Evolutionary conservation across 2,888 invertebrate species (phyloP).

Genomic region (Amphipoea lucens): DNA sequence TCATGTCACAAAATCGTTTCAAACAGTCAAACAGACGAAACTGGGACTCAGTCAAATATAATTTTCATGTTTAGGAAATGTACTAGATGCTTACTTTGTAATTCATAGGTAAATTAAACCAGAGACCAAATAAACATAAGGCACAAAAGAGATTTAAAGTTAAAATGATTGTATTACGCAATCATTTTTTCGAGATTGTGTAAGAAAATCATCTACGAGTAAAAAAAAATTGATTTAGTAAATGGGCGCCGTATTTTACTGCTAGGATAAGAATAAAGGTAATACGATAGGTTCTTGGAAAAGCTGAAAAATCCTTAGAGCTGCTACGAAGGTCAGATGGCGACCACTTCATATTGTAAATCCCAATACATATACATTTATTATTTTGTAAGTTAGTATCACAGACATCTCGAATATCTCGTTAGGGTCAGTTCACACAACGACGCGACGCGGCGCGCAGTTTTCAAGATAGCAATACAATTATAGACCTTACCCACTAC

Average conservation of each 20-base stretch:
- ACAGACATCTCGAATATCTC: not conserved
- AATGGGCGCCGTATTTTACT: not conserved
- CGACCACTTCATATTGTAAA: not conserved
- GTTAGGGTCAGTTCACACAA: no score
- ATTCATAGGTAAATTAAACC: not conserved
- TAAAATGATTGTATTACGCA: not conserved
- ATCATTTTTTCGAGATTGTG: no score
- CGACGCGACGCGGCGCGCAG: no score
- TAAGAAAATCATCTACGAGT: not conserved
- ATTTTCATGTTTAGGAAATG: not conserved
- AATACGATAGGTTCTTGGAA: not conserved
- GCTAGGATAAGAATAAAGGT: not conserved
- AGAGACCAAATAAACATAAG: not conserved
- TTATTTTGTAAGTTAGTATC: not conserved
- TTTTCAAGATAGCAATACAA: no score
- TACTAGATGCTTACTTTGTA: not conserved
- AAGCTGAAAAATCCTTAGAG: not conserved
- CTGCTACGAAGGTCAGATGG: slow-evolving; percentile 6
- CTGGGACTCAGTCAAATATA: not conserved
- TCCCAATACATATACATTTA: not conserved
- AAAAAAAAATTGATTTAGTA: slow-evolving; percentile 1
- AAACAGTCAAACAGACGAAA: no score
- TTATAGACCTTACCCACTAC: no score
- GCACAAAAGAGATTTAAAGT: not conserved
- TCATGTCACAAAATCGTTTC: not conserved